Base-by-base conservation (phyloP, 2,113 vertebrate genomes). In the Gavialis gangeticus region DNA sequence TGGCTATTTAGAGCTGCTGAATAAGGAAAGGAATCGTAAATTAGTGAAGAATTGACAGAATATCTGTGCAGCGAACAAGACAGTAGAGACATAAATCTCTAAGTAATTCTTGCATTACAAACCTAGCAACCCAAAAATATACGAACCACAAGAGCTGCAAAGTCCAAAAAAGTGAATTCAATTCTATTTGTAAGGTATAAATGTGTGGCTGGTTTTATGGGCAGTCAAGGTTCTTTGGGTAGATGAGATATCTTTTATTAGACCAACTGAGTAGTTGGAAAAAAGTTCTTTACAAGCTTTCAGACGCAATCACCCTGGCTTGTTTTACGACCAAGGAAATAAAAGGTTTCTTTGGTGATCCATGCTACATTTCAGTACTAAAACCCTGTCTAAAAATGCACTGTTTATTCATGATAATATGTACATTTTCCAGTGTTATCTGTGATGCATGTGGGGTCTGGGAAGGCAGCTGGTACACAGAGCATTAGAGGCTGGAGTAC, bases 351-450 rank as follows among this genome's bases (percentile, higher is more conserved):
- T 54, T 19, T 85, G 75, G 56, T 12, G 59, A 60, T 30, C 30
- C 3, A 58, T 7, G 58, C 85, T 56, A 30, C 90, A 77, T 27
- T 64, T n/a, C 56, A 21, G 22, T 13, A 64, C 19, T n/a, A 28
- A 12, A 88, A 77, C 7, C 11, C 21, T 57, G 37, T 62, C 79
- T 55, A 18, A 17, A 62, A 15, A 80, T 1, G 4, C 56, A 66
- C 46, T 66, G 0, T 25, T 27, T 12, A 25, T 60, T 79, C 58
- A 25, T 2, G 6, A 15, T 3, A 7, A n/a, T 5, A 78, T 4
- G n/a, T 3, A 59, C 34, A 85, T 87, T 79, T 46, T 75, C 27
- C 19, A 71, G 12, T 25, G 60, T 62, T 37, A 46, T 21, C 19
- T 14, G 2, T 2, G 34, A 73, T 25, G 24, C 22, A 73, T 30